phyloP scores from a whole-genome alignment of 2,888 invertebrate genomes.

The Philonicus albiceps region DNA sequence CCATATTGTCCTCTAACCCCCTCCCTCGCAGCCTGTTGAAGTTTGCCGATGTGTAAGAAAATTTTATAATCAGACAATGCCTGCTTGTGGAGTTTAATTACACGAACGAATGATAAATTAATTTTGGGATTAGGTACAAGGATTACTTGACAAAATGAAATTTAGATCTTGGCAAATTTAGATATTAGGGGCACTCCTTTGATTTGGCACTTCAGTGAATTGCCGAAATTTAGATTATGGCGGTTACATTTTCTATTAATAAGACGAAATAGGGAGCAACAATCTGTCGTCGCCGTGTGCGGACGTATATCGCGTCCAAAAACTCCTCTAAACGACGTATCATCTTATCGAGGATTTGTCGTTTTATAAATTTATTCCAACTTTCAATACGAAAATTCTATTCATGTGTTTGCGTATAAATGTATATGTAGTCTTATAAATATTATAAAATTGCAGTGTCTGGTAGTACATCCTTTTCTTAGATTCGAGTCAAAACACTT shows the following conservation, averaged over 20 bases:
- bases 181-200: not conserved
- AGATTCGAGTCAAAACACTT: no score
- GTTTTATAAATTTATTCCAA: not conserved
- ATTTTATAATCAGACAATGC: constrained; percentile 22
- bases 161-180: not conserved
- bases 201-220: not conserved
- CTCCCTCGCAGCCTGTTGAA: not conserved
- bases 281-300: not conserved
- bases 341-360: not conserved
- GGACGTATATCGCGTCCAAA: not conserved
- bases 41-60: not conserved
- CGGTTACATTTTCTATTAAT: not conserved
- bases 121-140: constrained; percentile 4
- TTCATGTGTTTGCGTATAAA: no score
- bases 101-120: constrained; percentile 1
- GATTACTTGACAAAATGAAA: not conserved
- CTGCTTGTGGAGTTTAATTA: not conserved
- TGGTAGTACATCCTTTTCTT: no score
- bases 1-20: not conserved
- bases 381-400: not conserved
- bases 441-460: no score
- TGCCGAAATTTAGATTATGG: not conserved
- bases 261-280: not conserved
- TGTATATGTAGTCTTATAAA: no score
- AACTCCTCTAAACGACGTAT: not conserved